Base-by-base conservation (phyloP, 2,888 invertebrate genomes). In the Sphaerophoria rueppellii region DNA sequence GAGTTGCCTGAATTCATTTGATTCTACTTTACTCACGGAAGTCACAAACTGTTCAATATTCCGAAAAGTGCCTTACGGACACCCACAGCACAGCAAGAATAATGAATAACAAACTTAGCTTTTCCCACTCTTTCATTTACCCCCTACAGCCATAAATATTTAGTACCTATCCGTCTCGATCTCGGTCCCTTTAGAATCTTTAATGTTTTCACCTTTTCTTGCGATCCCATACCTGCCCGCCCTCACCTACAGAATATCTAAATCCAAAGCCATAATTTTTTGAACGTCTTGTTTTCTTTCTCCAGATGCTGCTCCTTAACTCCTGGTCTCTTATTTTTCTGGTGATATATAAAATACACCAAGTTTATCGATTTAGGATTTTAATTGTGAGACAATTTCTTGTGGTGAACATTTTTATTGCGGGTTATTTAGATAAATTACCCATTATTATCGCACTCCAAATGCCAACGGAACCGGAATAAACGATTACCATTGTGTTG, bases 321-420 rank as follows among this genome's bases (percentile, higher is more conserved):
- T 46, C 6, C 50, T 50, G 24, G 24, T 24, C 24, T 11, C 50
- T 40, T 37, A 7, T 9, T 11, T 9, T 37, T 11, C 7, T 3
- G 12, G n/a, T 34, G 34, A 40, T 9, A 67, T 24, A 40, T 50
- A 67, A 67, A 67, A 67, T 40, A 52, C 12, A 40, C 40, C 35
- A 9, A 58, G 63, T 74, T 81, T 82, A 83, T 83, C 82, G 82
- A 78, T 71, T 83, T 69, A 76, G 80, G 85, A 85, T 85, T 85
- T 80, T 85, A 85, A 85, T 85, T 85, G 80, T 57, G 80, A 80
- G 85, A 85, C 85, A 85, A 85, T 80, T 85, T 85, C 85, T 80
- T 80, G 85, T 58, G 80, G 80, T 57, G 69, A 80, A 80, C 80
- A 76, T 72, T 85, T 85, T 85, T 76, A 85, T 85, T 85, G 85